Conservation (phyloP, 2,888 invertebrate genomes). For the Syrista parreyssii region DNA sequence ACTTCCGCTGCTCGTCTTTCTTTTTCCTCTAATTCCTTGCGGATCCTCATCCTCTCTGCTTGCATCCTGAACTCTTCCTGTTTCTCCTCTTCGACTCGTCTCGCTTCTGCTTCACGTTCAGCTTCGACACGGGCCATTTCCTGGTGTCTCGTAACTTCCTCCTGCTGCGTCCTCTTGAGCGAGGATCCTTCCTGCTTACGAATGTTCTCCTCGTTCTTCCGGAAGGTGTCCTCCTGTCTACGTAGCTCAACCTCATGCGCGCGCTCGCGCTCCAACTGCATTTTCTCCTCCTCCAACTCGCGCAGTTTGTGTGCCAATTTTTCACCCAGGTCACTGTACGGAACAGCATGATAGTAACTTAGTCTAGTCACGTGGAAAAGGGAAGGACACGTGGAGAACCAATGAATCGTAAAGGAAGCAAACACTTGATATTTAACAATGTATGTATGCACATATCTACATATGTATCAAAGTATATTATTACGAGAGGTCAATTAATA, state of each 20-base stretch:
- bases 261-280: slow-evolving; percentile 66
- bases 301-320: slow-evolving; percentile 71
- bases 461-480: not conserved
- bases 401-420: not conserved
- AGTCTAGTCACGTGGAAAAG: not conserved
- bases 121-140: slow-evolving; percentile 40
- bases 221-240: slow-evolving; percentile 54
- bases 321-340: slow-evolving; percentile 66
- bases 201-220: slow-evolving; percentile 59
- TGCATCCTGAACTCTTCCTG: slow-evolving; percentile 49
- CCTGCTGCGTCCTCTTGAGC: slow-evolving; percentile 44
- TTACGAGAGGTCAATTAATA: not conserved
- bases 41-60: slow-evolving; percentile 51
- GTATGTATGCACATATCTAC: not conserved
- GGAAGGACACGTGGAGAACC: not conserved
- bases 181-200: slow-evolving; percentile 53
- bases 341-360: not conserved
- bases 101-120: slow-evolving; percentile 34
- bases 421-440: not conserved
- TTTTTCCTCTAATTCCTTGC: slow-evolving; percentile 57
- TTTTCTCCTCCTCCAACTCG: slow-evolving; percentile 67
- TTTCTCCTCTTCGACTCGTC: slow-evolving; percentile 46
- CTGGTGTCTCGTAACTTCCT: slow-evolving; percentile 40
- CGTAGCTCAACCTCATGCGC: slow-evolving; percentile 54
- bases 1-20: slow-evolving; percentile 54